These are phyloP conservation scores for Harpagoxenus sublaevis DNA, from an alignment of 2,888 invertebrate genomes.

Conservation along the genomic window DNA sequence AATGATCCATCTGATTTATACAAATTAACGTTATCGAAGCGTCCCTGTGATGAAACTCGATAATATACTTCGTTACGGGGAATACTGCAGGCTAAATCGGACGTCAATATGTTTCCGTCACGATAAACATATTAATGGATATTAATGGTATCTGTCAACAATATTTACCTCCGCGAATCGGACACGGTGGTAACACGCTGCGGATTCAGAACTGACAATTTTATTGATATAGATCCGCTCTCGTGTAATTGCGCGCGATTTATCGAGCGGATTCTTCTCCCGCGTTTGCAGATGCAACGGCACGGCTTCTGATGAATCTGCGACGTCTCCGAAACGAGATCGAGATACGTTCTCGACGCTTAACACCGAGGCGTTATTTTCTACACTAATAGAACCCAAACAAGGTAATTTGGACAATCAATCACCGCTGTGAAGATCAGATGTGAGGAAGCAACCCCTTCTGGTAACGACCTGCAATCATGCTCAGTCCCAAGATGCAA, in stretches of 20 bases:
- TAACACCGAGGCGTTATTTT: conserved; percentile 49
- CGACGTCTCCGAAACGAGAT: conserved; percentile 43
- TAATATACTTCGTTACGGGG: neutral
- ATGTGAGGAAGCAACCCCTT: conserved; percentile 22
- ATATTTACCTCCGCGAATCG: conserved; percentile 3
- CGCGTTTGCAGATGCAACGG: conserved; percentile 7
- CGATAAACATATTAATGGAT: conserved; percentile 30
- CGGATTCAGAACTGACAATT: neutral
- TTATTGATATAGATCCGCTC: neutral
- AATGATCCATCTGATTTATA: conserved; percentile 31
- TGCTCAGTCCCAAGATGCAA: conserved; percentile 95
- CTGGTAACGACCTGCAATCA: conserved; percentile 79
- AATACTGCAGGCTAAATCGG: neutral
- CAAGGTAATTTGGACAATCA: conserved; percentile 73
- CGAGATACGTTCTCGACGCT: conserved; percentile 39
- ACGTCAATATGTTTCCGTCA: neutral
- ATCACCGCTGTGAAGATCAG: conserved; percentile 59
- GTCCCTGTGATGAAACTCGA: neutral
- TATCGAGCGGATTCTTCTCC: neutral
- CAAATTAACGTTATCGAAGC: conserved; percentile 20
- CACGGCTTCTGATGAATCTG: conserved; percentile 16
- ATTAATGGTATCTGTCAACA: conserved; percentile 15
- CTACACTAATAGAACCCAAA: conserved; percentile 57
- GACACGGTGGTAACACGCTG: neutral
- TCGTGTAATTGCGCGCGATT: neutral